Conservation (phyloP, 2,888 invertebrate genomes). For the Willowsia nigromaculata region DNA sequence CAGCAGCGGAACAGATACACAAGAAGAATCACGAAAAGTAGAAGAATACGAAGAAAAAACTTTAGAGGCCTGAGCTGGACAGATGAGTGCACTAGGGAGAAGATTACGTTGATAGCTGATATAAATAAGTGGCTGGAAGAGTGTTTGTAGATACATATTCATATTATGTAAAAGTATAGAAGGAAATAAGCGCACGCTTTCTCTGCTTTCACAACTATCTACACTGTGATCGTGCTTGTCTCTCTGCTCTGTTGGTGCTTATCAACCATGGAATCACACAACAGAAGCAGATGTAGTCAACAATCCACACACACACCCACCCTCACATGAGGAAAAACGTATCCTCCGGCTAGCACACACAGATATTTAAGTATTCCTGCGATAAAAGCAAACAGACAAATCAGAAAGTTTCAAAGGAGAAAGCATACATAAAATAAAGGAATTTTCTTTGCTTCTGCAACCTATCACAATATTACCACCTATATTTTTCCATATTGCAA, state of each 20-base stretch:
- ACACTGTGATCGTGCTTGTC: constrained; percentile 20
- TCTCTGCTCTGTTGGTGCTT: constrained; percentile 63
- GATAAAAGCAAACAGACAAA: constrained; percentile 67
- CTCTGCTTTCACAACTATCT: not conserved
- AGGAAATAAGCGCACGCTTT: constrained; percentile 18
- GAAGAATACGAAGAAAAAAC: not conserved
- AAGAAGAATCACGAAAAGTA: constrained; percentile 25
- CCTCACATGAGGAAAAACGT: constrained; percentile 39
- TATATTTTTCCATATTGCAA: not conserved
- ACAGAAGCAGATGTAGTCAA: constrained; percentile 55
- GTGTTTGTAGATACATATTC: not conserved
- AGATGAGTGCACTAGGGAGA: constrained; percentile 47
- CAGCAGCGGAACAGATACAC: constrained; percentile 43
- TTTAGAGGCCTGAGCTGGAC: constrained; percentile 39
- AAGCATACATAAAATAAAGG: not conserved
- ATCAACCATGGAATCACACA: constrained; percentile 71
- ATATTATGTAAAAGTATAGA: not conserved
- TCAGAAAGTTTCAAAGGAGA: constrained; percentile 65
- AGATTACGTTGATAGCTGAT: constrained; percentile 26
- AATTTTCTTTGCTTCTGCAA: not conserved
- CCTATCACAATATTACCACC: not conserved
- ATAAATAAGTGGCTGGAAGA: not conserved
- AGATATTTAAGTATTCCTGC: constrained; percentile 65
- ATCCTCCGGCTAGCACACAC: constrained; percentile 65
- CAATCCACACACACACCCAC: not conserved